These are phyloP conservation scores for Spilogale gracilis DNA, from an alignment of 2,113 vertebrate species.

Conservation along the genomic window DNA sequence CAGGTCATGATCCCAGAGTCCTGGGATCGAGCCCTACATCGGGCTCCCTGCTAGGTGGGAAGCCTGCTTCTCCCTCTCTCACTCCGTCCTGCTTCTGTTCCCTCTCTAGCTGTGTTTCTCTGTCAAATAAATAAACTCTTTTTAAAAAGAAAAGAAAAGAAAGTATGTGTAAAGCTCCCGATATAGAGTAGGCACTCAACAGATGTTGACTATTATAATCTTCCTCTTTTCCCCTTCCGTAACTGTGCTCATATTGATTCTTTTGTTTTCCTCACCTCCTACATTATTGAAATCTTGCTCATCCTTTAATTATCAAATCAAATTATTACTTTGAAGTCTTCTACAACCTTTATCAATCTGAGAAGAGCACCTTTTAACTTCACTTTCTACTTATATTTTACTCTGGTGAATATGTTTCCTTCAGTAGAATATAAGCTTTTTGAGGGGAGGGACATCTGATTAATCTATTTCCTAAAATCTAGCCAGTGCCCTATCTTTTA, in stretches of 20 bases:
- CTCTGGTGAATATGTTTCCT: neutral
- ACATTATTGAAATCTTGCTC: neutral
- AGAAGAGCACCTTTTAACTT: conserved; percentile 23
- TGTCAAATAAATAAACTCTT: no score
- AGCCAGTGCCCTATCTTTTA: neutral
- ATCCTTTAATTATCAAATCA: neutral
- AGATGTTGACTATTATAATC: neutral
- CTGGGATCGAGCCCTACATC: no score
- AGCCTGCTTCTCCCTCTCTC: no score
- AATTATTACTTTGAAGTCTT: neutral
- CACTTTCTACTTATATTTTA: neutral
- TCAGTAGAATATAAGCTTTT: neutral
- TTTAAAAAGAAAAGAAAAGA: neutral
- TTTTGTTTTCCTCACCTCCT: neutral
- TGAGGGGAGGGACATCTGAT: neutral
- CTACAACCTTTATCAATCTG: neutral
- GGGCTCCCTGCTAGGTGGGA: no score
- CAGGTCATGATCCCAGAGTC: no score
- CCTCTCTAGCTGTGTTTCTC: no score
- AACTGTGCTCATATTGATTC: neutral
- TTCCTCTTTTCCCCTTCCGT: neutral
- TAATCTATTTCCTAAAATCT: conserved; percentile 10
- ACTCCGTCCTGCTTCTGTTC: no score
- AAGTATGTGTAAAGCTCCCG: neutral
- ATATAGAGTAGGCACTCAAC: neutral